A percentile compares a stretch with the other conserved stretches of the same genome.
phyloP scores from a whole-genome alignment of 2,113 vertebrate species.

The Equus przewalskii region DNA sequence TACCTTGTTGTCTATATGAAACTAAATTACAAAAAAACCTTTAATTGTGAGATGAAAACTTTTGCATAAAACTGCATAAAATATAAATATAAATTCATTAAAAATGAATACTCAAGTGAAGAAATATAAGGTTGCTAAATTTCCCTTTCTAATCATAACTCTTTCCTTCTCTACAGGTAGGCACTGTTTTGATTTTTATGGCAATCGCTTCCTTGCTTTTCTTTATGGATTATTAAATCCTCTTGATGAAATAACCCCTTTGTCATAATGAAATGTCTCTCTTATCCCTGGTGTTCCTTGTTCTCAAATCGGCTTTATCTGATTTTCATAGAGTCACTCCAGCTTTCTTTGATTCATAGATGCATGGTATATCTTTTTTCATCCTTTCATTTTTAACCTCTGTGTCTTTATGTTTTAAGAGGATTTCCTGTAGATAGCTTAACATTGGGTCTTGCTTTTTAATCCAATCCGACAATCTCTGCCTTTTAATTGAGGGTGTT shows the following conservation, averaged over 20 bases:
- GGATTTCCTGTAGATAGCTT: neutral
- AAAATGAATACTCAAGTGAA: neutral
- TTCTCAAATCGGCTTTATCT: conserved; percentile 7
- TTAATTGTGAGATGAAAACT: conserved; percentile 28
- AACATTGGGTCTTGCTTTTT: neutral
- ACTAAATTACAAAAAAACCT: neutral
- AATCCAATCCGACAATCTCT: neutral
- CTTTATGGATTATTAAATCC: neutral
- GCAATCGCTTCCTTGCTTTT: neutral
- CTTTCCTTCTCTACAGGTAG: neutral
- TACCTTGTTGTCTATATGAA: neutral
- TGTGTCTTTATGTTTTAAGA: conserved; percentile 21
- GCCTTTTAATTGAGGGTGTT: neutral
- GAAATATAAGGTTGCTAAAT: neutral
- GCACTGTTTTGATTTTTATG: conserved; percentile 17
- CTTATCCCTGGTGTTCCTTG: neutral
- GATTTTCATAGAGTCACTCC: conserved; percentile 6
- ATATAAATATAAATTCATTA: neutral
- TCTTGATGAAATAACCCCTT: neutral
- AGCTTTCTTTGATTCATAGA: conserved; percentile 6
- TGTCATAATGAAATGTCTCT: neutral
- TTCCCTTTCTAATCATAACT: neutral
- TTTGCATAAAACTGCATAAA: neutral
- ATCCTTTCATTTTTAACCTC: neutral
- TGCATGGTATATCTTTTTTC: neutral